phyloP scores from a whole-genome alignment of 2,888 invertebrate genomes.

The Branchipolynoe longqiensis region DNA sequence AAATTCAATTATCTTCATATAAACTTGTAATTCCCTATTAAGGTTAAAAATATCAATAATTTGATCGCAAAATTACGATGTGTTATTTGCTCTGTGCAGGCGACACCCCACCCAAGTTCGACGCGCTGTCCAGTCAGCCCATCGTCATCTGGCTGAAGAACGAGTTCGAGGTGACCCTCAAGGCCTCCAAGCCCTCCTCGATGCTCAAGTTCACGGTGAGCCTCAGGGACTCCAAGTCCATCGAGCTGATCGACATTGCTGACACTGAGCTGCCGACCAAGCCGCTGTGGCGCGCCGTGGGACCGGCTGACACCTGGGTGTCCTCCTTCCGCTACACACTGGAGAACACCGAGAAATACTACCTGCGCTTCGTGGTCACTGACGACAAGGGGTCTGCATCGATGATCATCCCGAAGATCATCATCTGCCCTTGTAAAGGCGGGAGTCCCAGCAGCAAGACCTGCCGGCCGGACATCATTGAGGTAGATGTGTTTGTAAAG shows the following conservation, averaged over 20 bases:
- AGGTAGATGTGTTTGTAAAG: no score
- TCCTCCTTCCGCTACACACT: not conserved
- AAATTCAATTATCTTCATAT: no score
- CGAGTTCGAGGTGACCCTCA: not conserved
- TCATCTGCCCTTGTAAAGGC: not conserved
- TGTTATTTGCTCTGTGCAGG: not conserved
- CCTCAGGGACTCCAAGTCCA: not conserved
- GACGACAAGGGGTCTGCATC: not conserved
- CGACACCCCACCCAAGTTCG: not conserved
- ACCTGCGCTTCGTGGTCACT: not conserved
- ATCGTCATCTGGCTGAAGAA: not conserved
- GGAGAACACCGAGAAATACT: not conserved
- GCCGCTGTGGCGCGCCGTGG: not conserved
- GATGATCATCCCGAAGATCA: not conserved
- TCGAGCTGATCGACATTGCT: not conserved
- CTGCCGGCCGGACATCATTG: no score
- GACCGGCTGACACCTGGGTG: not conserved
- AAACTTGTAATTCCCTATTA: no score
- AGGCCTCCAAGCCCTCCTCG: not conserved
- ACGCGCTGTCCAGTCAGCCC: not conserved
- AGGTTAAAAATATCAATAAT: no score
- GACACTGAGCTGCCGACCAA: not conserved
- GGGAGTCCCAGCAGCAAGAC: no score
- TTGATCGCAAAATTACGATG: no score
- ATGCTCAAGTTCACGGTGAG: not conserved